phyloP scores from a whole-genome alignment of 2,888 invertebrate species.

The Spodoptera exigua region DNA sequence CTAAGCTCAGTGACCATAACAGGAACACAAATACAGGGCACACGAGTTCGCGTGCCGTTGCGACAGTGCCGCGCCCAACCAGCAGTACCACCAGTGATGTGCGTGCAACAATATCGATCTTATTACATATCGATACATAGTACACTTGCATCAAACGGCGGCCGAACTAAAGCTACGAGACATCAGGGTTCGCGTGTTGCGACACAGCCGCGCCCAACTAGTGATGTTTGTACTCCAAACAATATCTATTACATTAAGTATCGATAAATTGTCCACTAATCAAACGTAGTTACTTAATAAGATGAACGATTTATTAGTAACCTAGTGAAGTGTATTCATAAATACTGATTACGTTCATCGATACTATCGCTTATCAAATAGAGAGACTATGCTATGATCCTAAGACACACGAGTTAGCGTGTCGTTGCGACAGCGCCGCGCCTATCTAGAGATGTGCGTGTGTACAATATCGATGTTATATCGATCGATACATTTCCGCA shows the following conservation, averaged over 20 bases:
- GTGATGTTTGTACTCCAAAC: slow-evolving; percentile 43
- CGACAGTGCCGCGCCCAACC: slow-evolving; percentile 80
- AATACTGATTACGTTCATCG: slow-evolving; percentile 59
- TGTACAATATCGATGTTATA: slow-evolving; percentile 74
- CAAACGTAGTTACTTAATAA: slow-evolving; percentile 38
- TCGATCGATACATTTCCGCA: slow-evolving; percentile 71
- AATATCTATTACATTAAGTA: slow-evolving; percentile 40
- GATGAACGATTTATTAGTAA: slow-evolving; percentile 32
- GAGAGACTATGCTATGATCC: slow-evolving; percentile 45
- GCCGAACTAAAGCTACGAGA: slow-evolving; percentile 40
- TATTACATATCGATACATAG: slow-evolving; percentile 55
- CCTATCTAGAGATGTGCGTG: slow-evolving; percentile 81
- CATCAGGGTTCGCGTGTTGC: slow-evolving; percentile 71
- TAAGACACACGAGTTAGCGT: slow-evolving; percentile 74
- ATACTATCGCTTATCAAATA: slow-evolving; percentile 56
- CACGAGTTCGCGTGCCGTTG: slow-evolving; percentile 67
- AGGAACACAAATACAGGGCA: slow-evolving; percentile 51
- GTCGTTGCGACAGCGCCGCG: slow-evolving; percentile 81
- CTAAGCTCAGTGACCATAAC: slow-evolving; percentile 48
- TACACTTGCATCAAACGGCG: slow-evolving; percentile 42
- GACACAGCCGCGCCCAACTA: slow-evolving; percentile 77
- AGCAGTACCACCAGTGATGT: slow-evolving; percentile 68
- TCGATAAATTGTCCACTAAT: slow-evolving; percentile 40
- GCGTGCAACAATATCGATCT: slow-evolving; percentile 77
- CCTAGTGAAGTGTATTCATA: slow-evolving; percentile 45